Conservation (phyloP, 2,888 invertebrate species). For the Pseudanteris insignis region DNA sequence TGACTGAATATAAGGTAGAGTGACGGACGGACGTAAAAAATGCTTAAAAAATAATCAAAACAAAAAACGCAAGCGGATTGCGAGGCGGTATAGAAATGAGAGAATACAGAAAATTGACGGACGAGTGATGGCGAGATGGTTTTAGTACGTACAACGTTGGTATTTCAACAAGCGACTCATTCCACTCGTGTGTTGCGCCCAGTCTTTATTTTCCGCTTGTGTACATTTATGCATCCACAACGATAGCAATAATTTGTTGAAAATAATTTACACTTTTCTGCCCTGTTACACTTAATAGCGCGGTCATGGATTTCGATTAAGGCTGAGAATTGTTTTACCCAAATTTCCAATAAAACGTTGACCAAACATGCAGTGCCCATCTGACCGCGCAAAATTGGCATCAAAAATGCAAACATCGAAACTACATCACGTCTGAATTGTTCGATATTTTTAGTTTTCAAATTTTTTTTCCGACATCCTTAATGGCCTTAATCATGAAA, state of each 20-base stretch:
- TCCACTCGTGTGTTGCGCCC: slow-evolving; percentile 21
- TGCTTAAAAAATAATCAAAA: slow-evolving; percentile 39
- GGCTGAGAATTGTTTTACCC: no score
- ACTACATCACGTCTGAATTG: no score
- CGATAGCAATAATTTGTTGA: slow-evolving; percentile 7
- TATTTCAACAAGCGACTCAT: slow-evolving; percentile 30
- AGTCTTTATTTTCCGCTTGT: slow-evolving; percentile 19
- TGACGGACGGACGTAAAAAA: slow-evolving; percentile 40
- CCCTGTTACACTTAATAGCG: neutral
- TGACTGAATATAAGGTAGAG: slow-evolving; percentile 40
- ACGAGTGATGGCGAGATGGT: slow-evolving; percentile 43
- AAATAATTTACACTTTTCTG: slow-evolving; percentile 5
- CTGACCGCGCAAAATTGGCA: no score
- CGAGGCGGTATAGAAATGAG: slow-evolving; percentile 39
- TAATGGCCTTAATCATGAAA: no score
- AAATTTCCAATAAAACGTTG: no score
- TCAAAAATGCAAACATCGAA: no score
- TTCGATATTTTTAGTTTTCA: no score
- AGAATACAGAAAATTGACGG: slow-evolving; percentile 41
- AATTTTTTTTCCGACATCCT: no score
- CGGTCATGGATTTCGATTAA: no score
- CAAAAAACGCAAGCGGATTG: slow-evolving; percentile 41
- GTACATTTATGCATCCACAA: slow-evolving; percentile 6
- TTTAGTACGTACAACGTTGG: slow-evolving; percentile 36
- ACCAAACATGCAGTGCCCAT: no score